phyloP scores from a whole-genome alignment of 2,888 invertebrate species.

The Clitarchus hookeri region DNA sequence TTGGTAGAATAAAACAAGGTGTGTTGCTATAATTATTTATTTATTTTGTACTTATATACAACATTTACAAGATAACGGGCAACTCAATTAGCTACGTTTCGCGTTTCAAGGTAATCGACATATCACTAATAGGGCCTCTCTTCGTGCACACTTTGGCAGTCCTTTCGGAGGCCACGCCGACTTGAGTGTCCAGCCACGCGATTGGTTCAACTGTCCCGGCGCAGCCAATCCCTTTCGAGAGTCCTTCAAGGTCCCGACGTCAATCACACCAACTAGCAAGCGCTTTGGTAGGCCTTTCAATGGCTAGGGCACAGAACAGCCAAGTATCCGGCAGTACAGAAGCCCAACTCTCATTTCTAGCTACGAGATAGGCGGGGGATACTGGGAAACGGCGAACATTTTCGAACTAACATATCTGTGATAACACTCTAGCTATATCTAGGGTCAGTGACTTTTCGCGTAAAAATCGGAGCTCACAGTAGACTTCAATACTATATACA shows the following conservation, averaged over 20 bases:
- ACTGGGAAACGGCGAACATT: too few relatives aligned
- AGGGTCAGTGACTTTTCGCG: too few relatives aligned
- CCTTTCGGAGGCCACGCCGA: not conserved
- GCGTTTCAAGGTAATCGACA: slow-evolving; percentile 20
- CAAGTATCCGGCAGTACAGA: not conserved
- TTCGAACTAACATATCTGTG: too few relatives aligned
- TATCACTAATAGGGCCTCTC: slow-evolving; percentile 16
- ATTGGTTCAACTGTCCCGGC: not conserved
- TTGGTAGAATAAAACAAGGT: not conserved
- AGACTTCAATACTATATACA: too few relatives aligned
- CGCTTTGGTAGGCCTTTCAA: not conserved
- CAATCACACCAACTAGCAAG: not conserved
- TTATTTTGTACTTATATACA: slow-evolving; percentile 22
- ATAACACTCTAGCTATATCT: too few relatives aligned
- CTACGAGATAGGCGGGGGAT: too few relatives aligned
- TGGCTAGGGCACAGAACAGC: not conserved
- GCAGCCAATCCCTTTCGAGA: not conserved
- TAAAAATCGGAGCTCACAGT: too few relatives aligned
- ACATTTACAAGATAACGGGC: slow-evolving; percentile 19
- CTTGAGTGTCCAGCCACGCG: not conserved
- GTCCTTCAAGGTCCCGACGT: not conserved
- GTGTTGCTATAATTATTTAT: not conserved
- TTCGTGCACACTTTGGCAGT: not conserved
- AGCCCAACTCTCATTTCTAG: too few relatives aligned
- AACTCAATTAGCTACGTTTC: slow-evolving; percentile 19